These are phyloP conservation scores for Cryptus viduatorius DNA, from an alignment of 2,888 invertebrate species.

Conservation along the genomic window DNA sequence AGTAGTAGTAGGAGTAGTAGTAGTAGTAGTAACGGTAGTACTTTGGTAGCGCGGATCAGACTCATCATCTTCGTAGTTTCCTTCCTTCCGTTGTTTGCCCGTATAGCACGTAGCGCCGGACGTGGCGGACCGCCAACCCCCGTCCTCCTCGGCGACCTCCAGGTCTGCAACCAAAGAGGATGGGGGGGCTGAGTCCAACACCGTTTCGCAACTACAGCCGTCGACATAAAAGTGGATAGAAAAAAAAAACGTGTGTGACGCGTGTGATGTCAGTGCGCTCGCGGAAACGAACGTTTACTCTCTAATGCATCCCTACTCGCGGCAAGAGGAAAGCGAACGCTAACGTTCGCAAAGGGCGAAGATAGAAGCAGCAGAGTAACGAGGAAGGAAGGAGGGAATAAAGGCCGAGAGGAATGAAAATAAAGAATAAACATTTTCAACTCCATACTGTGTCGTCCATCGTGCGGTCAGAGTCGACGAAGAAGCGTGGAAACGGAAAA, in stretches of 20 bases:
- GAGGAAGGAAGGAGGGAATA: constrained; percentile 5
- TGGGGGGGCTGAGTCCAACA: constrained; percentile 83
- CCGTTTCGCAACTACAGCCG: constrained; percentile 78
- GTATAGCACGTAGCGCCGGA: constrained; percentile 72
- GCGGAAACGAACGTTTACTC: neutral
- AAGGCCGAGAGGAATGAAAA: constrained; percentile 8
- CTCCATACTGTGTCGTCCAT: constrained; percentile 10
- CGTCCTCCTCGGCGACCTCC: constrained; percentile 85
- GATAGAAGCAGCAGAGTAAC: neutral
- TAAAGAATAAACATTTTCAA: constrained; percentile 37
- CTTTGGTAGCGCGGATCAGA: constrained; percentile 30
- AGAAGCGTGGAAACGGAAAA: neutral
- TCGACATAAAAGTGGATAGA: constrained; percentile 73
- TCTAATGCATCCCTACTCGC: constrained; percentile 16
- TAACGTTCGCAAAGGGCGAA: neutral
- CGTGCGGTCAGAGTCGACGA: constrained; percentile 11
- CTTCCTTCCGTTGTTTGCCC: constrained; percentile 74
- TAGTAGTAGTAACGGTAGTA: constrained; percentile 8
- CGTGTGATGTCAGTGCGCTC: too few relatives aligned
- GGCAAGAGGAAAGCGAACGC: neutral
- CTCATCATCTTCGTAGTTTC: constrained; percentile 65
- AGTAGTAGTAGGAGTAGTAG: too few relatives aligned
- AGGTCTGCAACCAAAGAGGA: constrained; percentile 85
- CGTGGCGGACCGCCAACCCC: constrained; percentile 83
- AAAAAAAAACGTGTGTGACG: constrained; percentile 65